phyloP scores from a whole-genome alignment of 2,888 invertebrate genomes.

The Drosophila vallismaia region DNA sequence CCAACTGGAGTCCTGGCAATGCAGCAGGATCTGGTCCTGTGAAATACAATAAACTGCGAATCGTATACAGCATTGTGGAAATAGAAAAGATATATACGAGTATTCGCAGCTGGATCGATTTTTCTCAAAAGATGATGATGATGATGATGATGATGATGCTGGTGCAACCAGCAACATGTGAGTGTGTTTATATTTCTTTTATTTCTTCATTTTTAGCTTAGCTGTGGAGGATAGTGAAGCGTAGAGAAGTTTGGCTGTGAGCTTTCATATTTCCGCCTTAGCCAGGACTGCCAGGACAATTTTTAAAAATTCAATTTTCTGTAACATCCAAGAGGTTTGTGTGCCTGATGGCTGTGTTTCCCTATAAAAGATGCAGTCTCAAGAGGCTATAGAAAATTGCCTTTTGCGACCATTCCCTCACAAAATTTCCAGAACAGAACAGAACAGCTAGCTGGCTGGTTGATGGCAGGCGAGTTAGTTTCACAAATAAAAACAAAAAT shows the following conservation, averaged over 20 bases:
- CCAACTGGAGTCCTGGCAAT: slow-evolving; percentile 38
- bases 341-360: slow-evolving; percentile 10
- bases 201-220: neutral
- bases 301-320: slow-evolving; percentile 79
- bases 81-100: slow-evolving; percentile 15
- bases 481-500: slow-evolving; percentile 37
- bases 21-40: slow-evolving; percentile 1
- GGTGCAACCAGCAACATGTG: slow-evolving; percentile 48
- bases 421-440: slow-evolving; percentile 14
- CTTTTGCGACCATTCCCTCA: slow-evolving; percentile 45
- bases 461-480: neutral
- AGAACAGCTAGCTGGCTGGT: too few relatives aligned
- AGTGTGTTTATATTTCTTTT: slow-evolving; percentile 4
- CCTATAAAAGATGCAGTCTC: slow-evolving; percentile 61
- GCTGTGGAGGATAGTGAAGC: slow-evolving; percentile 13
- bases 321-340: slow-evolving; percentile 63
- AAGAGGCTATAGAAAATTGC: slow-evolving; percentile 57
- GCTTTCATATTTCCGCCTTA: slow-evolving; percentile 72
- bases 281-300: slow-evolving; percentile 65
- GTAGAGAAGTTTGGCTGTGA: slow-evolving; percentile 14
- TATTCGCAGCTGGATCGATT: slow-evolving; percentile 51
- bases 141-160: slow-evolving; percentile 63
- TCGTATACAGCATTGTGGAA: slow-evolving; percentile 34
- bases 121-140: slow-evolving; percentile 63
- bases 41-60: slow-evolving; percentile 60